Percentiles rank a stretch among this genome's conserved stretches.
phyloP scores from a whole-genome alignment of 1,140 invertebrate species.

The Drosophila persimilis region DNA sequence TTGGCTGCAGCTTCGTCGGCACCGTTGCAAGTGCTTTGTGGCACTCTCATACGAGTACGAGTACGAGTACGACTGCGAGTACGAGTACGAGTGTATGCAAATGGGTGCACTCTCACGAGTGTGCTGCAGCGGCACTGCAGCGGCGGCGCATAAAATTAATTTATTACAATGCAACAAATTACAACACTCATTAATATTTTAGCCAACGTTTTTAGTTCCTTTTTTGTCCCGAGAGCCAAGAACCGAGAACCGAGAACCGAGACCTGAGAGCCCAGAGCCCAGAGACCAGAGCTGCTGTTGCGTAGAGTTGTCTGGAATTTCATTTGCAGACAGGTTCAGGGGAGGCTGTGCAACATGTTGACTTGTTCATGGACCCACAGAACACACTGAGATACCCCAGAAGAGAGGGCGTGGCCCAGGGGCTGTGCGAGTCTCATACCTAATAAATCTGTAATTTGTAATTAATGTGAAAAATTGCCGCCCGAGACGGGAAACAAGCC shows the following conservation, averaged over 20 bases:
- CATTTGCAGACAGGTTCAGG: conserved; percentile 47
- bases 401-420: conserved; percentile 31
- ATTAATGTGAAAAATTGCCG: conserved; percentile 81
- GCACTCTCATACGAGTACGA: conserved; percentile 28
- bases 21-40: conserved; percentile 66
- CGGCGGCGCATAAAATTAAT: conserved; percentile 76
- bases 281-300: background rate
- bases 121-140: background rate
- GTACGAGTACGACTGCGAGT: too few relatives aligned
- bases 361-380: conserved; percentile 13
- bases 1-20: conserved; percentile 37
- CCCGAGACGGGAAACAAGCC: conserved; percentile 74
- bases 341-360: conserved; percentile 47
- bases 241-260: too few relatives aligned
- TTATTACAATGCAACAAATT: conserved; percentile 81
- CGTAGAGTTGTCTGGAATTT: conserved; percentile 45
- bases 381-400: background rate
- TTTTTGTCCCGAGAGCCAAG: background rate
- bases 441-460: conserved; percentile 82
- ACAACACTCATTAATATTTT: conserved; percentile 80
- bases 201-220: conserved; percentile 38
- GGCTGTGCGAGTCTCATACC: conserved; percentile 64
- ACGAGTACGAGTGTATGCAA: conserved; percentile 43
- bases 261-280: too few relatives aligned
- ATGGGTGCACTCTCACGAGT: conserved; percentile 59